Base-by-base conservation (phyloP, 2,888 invertebrate genomes). In the Baccha elongata region DNA sequence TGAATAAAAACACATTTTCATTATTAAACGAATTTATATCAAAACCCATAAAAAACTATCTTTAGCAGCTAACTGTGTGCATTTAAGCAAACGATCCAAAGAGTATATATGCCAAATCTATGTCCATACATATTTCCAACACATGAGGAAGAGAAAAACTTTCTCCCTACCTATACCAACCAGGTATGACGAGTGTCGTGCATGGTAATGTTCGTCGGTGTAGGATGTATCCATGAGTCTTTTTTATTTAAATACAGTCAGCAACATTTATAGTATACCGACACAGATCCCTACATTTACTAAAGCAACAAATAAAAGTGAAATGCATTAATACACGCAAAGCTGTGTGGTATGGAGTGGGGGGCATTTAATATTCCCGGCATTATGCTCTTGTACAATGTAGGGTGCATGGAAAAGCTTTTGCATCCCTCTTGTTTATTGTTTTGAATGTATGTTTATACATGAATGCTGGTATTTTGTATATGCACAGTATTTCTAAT, bases 61-160 rank as follows among this genome's bases (percentile, higher is more conserved):
- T 53, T 37, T 23, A 55, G 15, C 29, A 55, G 15, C 67, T 53
- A 64, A 37, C 52, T 29, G 60, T 79, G 69, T 71, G 52, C 60
- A 65, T 84, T 69, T 79, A 58, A 69, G 52, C 76, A 68, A 84
- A 84, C 48, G 64, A 55, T 62, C 44, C 67, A 67, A 52, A 19
- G 13, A 52, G 68, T 73, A 79, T 72, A 79, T 79, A 79, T 74
- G 84, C 78, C 84, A 84, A 78, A 79, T 68, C 52, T 46, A 74
- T 74, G 46, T 52, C 17, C 71, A 72, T 21, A 35, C 50, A 60
- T 37, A 26, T 40, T 21, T 58, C 23, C 69, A 79, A 15, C 44
- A 83, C 53, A 78, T 79, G 79, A 79, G 84, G 79, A 84, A 84
- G 84, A 84, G 79, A 79, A 79, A 84, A 79, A 84, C 84, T 84